phyloP scores from a whole-genome alignment of 1,140 invertebrate genomes.

The Drosophila sp. region DNA sequence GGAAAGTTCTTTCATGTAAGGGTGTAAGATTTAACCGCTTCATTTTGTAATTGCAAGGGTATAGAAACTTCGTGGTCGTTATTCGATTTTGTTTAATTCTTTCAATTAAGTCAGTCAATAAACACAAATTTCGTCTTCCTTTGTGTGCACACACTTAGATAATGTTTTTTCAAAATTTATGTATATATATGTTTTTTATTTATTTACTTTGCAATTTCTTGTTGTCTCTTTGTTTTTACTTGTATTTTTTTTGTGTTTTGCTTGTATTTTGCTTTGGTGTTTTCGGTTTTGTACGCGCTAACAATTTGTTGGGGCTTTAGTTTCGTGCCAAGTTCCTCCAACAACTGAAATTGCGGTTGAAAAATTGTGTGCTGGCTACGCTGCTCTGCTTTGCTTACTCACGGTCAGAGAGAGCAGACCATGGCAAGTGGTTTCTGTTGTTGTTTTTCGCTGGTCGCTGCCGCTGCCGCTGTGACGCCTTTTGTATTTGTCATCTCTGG shows the following conservation, averaged over 20 bases:
- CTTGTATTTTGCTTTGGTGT: slow-evolving; percentile 28
- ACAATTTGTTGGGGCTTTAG: slow-evolving; percentile 35
- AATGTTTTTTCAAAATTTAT: neutral
- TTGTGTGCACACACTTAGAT: slow-evolving; percentile 5
- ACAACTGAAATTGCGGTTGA: slow-evolving; percentile 60
- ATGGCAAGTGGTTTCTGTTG: slow-evolving; percentile 34
- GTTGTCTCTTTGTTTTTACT: slow-evolving; percentile 26
- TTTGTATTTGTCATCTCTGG: slow-evolving; percentile 38
- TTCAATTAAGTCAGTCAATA: neutral
- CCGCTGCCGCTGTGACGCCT: neutral
- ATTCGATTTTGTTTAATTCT: neutral
- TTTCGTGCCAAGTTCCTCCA: slow-evolving; percentile 68
- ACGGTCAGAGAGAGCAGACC: slow-evolving; percentile 23
- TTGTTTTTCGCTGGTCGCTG: slow-evolving; percentile 16
- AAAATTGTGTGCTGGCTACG: slow-evolving; percentile 31
- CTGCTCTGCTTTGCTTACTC: slow-evolving; percentile 8
- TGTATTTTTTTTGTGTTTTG: slow-evolving; percentile 62
- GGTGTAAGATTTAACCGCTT: too few relatives aligned
- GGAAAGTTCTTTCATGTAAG: too few relatives aligned
- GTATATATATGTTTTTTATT: neutral
- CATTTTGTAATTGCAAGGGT: neutral
- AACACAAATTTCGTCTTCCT: slow-evolving; percentile 5
- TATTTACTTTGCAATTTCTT: slow-evolving; percentile 13
- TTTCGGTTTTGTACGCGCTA: slow-evolving; percentile 37
- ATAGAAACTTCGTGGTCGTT: neutral